A percentile compares a stretch with the other conserved stretches of the same genome.
These are phyloP conservation scores for Trogon surrucura DNA, from an alignment of 2,113 vertebrate species.

Conservation along the genomic window DNA sequence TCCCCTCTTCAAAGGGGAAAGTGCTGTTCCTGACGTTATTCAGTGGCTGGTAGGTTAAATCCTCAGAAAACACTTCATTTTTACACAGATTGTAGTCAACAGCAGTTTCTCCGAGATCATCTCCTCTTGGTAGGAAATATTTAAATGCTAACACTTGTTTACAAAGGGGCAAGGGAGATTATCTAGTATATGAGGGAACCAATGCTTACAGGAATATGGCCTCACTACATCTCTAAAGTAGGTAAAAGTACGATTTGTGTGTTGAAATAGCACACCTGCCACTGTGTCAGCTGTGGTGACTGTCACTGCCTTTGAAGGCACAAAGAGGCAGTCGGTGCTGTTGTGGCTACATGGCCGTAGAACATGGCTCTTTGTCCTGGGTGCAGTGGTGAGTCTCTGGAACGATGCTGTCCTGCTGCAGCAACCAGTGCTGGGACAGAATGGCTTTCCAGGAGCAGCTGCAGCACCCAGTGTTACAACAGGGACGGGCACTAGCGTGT, in stretches of 20 bases:
- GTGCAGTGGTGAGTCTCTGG: neutral
- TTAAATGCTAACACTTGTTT: neutral
- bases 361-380: neutral
- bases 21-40: neutral
- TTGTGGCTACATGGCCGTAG: neutral
- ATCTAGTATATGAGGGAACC: neutral
- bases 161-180: neutral
- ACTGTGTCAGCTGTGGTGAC: neutral
- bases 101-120: neutral
- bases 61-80: neutral
- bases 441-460: neutral
- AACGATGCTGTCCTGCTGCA: neutral
- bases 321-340: rapidly evolving
- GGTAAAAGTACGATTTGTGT: neutral
- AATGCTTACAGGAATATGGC: neutral
- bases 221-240: neutral
- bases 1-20: neutral
- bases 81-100: neutral
- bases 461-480: neutral
- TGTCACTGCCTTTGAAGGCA: neutral
- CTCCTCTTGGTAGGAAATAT: neutral
- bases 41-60: neutral
- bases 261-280: neutral
- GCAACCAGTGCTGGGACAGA: neutral
- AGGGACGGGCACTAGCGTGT: rapidly evolving